These are phyloP conservation scores for Erythrolamprus reginae DNA, from an alignment of 2,113 vertebrate species.

Conservation along the genomic window DNA sequence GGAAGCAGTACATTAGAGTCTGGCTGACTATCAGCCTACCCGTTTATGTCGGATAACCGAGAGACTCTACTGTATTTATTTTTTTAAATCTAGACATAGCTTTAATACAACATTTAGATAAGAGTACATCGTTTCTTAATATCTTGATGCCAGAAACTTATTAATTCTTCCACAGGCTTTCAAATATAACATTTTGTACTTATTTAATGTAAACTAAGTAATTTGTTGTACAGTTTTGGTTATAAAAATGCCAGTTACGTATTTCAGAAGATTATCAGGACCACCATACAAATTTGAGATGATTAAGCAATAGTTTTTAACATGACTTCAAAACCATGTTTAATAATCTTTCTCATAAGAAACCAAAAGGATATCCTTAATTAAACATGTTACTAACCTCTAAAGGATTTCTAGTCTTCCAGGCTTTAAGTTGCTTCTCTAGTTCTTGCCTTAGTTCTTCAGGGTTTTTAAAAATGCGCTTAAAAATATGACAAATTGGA, in stretches of 20 bases:
- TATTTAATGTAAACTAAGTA: not conserved
- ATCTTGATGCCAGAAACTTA: not conserved
- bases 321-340: not conserved
- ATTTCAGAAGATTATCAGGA: not conserved
- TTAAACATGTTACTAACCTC: conserved; percentile 71
- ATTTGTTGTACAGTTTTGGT: not conserved
- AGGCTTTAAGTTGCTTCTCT: conserved; percentile 87
- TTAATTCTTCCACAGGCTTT: not conserved
- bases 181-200: not conserved
- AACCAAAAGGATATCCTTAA: not conserved
- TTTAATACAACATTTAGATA: not conserved
- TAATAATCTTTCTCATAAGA: not conserved
- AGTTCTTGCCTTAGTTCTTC: conserved; percentile 85
- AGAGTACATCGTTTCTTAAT: not conserved
- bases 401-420: conserved; percentile 78
- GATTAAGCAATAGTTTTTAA: not conserved
- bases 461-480: conserved; percentile 75
- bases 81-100: not conserved
- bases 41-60: too few species aligned
- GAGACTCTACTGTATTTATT: too few species aligned
- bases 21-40: too few species aligned
- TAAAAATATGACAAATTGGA: conserved; percentile 34
- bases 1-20: too few species aligned
- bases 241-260: not conserved
- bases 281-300: not conserved